Evolutionary conservation across 37 sponge, comb jelly and placozoan species (phyloP).

Genomic region (Axinella damicornis): DNA sequence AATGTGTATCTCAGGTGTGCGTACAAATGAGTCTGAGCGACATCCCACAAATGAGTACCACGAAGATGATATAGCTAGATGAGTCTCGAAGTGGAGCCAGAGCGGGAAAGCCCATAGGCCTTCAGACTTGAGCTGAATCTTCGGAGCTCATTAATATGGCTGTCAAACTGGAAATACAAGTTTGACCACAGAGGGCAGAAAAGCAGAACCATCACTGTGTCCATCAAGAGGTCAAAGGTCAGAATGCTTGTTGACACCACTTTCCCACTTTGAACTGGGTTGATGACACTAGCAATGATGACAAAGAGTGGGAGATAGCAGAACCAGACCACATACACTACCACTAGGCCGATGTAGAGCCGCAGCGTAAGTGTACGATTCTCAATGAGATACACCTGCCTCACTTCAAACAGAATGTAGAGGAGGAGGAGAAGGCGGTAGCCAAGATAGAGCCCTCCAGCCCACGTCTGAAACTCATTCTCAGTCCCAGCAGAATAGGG

Average conservation of each 20-base stretch:
- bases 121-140: no score
- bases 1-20: no score
- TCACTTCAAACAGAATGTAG: conserved; percentile 66
- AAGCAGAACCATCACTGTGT: conserved; percentile 41
- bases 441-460: conserved; percentile 56
- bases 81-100: not conserved
- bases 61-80: no score
- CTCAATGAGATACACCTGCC: conserved; percentile 72
- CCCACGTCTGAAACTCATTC: conserved; percentile 51
- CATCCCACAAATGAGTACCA: no score
- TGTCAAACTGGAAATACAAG: conserved; percentile 73
- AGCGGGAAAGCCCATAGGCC: no score
- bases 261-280: conserved; percentile 19
- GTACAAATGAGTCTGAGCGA: no score
- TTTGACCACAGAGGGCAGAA: conserved; percentile 70
- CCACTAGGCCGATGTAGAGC: conserved; percentile 46
- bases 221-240: conserved; percentile 47
- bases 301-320: conserved; percentile 66
- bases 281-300: conserved; percentile 1
- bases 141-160: conserved; percentile 26
- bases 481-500: conserved; percentile 4
- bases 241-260: conserved; percentile 17
- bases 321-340: conserved; percentile 72
- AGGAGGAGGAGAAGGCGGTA: conserved; percentile 50
- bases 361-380: conserved; percentile 25